Conservation (phyloP, 2,888 invertebrate species). For the Lagria hirta region DNA sequence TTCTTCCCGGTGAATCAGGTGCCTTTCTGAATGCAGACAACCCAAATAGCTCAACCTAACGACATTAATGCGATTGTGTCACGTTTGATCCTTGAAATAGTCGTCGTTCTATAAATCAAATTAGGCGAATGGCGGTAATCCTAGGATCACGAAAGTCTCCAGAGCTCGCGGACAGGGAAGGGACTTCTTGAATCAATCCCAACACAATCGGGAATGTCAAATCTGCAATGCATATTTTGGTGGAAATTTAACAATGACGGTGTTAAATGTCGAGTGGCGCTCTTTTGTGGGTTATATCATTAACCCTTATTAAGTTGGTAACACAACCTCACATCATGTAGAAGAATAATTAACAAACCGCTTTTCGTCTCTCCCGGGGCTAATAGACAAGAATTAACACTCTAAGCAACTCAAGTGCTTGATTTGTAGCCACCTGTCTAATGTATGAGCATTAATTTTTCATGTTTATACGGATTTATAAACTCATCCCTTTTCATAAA, state of each 20-base stretch:
- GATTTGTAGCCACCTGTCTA: constrained; percentile 18
- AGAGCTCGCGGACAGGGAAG: constrained; percentile 19
- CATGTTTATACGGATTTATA: no score
- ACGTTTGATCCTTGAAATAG: constrained; percentile 19
- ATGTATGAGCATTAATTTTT: no score
- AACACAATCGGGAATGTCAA: constrained; percentile 19
- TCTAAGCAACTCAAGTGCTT: constrained; percentile 7
- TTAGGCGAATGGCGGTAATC: constrained; percentile 24
- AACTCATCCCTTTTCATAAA: no score
- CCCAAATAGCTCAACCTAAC: constrained; percentile 13
- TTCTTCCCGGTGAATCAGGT: no score
- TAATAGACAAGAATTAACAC: constrained; percentile 20
- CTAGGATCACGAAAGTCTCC: constrained; percentile 22
- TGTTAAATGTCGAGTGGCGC: no score
- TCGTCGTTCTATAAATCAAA: constrained; percentile 25
- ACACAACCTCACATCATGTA: constrained; percentile 22
- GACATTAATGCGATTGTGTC: constrained; percentile 27
- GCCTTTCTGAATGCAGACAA: no score
- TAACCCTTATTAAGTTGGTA: constrained; percentile 18
- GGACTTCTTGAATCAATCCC: constrained; percentile 17
- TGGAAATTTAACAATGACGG: no score
- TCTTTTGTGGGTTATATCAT: constrained; percentile 13
- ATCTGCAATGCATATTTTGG: constrained; percentile 21
- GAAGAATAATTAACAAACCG: constrained; percentile 27
- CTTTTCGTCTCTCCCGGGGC: constrained; percentile 14